phyloP scores from a whole-genome alignment of 2,797 vertebrate species.

The Megaceryle alcyon region DNA sequence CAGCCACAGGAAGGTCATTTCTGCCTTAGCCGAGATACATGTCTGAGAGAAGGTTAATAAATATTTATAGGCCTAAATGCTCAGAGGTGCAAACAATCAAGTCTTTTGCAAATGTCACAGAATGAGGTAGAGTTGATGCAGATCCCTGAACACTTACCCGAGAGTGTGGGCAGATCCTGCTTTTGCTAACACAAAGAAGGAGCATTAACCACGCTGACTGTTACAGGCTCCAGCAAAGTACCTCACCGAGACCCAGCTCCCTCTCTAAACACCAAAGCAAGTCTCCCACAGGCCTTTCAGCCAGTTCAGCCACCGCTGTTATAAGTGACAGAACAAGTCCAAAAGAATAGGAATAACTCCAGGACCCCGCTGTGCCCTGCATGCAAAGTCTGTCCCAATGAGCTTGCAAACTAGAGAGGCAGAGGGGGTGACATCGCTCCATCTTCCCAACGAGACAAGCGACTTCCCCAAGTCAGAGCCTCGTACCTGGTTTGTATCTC shows the following conservation, averaged over 20 bases:
- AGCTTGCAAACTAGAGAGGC: neutral
- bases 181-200: neutral
- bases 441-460: neutral
- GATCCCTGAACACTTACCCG: neutral
- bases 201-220: neutral
- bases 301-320: neutral
- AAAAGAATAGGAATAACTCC: neutral
- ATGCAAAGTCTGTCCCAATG: neutral
- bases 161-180: neutral
- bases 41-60: neutral
- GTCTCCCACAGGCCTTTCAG: neutral
- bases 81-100: slow-evolving; percentile 9
- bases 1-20: neutral
- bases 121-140: neutral
- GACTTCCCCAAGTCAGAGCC: neutral
- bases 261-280: neutral
- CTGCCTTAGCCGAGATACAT: neutral
- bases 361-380: accelerated
- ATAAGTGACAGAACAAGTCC: neutral
- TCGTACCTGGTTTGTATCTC: accelerated
- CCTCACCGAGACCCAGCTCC: neutral
- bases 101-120: slow-evolving; percentile 3
- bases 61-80: slow-evolving; percentile 30
- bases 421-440: neutral
- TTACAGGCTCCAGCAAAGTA: neutral